These are phyloP conservation scores for Capromys pilorides DNA, from an alignment of 2,797 vertebrate genomes.

Conservation along the genomic window DNA sequence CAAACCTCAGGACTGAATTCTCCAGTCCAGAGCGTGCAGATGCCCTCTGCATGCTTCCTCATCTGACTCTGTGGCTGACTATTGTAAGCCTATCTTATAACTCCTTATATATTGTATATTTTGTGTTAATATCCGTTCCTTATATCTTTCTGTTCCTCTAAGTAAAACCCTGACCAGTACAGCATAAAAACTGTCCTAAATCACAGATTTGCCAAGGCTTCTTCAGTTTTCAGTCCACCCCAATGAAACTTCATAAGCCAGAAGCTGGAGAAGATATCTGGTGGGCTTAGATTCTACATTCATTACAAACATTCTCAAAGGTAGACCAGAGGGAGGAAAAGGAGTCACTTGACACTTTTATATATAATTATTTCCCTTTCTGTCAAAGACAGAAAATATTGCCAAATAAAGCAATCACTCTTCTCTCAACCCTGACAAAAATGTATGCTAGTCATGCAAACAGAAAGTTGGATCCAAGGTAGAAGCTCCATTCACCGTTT, in stretches of 20 bases:
- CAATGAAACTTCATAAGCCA: neutral
- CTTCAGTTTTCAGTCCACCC: neutral
- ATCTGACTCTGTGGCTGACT: no score
- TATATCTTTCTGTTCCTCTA: no score
- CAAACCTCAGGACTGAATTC: no score
- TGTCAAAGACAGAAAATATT: conserved; percentile 35
- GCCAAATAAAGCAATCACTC: conserved; percentile 57
- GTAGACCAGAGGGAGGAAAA: neutral
- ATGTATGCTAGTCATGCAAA: neutral
- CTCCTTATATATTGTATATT: no score
- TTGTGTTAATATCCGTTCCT: no score
- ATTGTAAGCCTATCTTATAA: no score
- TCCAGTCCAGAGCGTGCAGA: no score
- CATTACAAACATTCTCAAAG: neutral
- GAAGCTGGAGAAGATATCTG: neutral
- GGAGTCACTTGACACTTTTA: conserved; percentile 2
- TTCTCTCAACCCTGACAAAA: conserved; percentile 37
- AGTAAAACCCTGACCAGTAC: no score
- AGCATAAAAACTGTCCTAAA: neutral
- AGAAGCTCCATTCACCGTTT: neutral
- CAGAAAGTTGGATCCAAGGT: neutral
- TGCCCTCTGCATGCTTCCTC: no score
- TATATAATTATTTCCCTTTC: conserved; percentile 42
- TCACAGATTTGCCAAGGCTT: neutral
- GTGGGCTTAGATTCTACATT: neutral